A percentile compares a stretch with the other conserved stretches of the same genome.
phyloP scores from a whole-genome alignment of 2,113 vertebrate genomes.

The Anoplopoma fimbria region DNA sequence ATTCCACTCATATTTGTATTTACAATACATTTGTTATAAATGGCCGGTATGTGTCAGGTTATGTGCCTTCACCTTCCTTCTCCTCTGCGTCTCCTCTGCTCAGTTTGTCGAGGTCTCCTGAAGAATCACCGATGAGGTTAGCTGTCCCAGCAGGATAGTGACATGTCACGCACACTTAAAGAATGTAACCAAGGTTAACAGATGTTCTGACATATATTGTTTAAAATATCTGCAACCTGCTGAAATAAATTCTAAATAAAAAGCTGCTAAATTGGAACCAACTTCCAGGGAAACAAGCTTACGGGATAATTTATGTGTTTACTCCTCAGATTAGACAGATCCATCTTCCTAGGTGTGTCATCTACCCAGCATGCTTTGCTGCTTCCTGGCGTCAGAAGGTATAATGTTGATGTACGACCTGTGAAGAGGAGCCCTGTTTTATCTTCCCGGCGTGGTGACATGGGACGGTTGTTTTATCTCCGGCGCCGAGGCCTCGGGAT shows the following conservation, averaged over 20 bases:
- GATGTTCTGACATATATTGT: neutral
- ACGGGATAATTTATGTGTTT: constrained; percentile 69
- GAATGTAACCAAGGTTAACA: constrained; percentile 28
- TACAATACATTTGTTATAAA: no score
- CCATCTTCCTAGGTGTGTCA: constrained; percentile 72
- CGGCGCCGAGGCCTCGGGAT: constrained; percentile 24
- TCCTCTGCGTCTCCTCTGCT: constrained; percentile 9
- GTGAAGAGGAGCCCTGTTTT: constrained; percentile 78
- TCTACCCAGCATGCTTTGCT: constrained; percentile 76
- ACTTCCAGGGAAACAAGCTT: constrained; percentile 12
- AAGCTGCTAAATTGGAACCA: constrained; percentile 32
- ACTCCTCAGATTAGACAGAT: constrained; percentile 62
- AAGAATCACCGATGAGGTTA: neutral
- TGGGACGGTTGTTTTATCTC: constrained; percentile 79
- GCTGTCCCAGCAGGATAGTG: no score
- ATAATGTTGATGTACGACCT: constrained; percentile 83
- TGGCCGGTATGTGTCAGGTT: no score
- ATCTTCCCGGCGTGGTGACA: constrained; percentile 72
- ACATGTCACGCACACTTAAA: constrained; percentile 7
- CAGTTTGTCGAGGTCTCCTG: constrained; percentile 35
- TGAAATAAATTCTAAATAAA: constrained; percentile 34
- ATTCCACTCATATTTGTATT: no score
- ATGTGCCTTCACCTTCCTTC: no score
- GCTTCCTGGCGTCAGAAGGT: constrained; percentile 67
- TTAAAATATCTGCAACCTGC: neutral